Evolutionary conservation across 2,113 vertebrate genomes (phyloP), one percentile per base, ranked within the genome.

Genomic region (Abramis brama): DNA sequence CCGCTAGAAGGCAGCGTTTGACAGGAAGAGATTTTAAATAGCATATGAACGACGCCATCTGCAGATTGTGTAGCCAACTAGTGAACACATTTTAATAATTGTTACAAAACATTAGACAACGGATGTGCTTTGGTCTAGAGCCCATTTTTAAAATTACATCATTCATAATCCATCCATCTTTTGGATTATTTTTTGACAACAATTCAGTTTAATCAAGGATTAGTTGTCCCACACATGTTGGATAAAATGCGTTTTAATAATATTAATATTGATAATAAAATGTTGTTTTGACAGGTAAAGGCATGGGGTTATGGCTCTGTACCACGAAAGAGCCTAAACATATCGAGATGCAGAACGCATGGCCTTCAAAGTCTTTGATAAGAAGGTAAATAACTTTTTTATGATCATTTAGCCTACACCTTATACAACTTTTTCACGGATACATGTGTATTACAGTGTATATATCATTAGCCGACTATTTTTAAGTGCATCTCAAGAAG

Each of bases 251-350:
- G 11, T 13, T 79, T 79, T 79, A 57, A 36, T 36, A 30, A n/a
- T 60, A 79, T 36, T 39, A 60, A 25, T 76, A 30, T 7, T 45
- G 21, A 47, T 57, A 55, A 55, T 30, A 55, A 77, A 55, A 77
- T 30, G 25, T 36, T 30, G 7, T 55, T 83, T 68, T 87, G 76
- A 75, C 88, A 94, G 93, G 91, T 30, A 94, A 92, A 90, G 91
- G 92, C 1, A 85, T 21, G 30, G 17, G 33, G 19, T 39, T 39
- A 70, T 39, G 66, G 66, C 1, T 19, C 66, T 21, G 33, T 11
- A 4, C 66, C 17, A 70, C 3, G 33, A 39, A 39, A 2, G 33
- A 39, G 17, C 0, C 17, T 30, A 8, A 68, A 30, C 4, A 68
- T 21, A 19, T 2, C 62, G 17, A 27, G 25, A 62, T 25, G 59